Evolutionary conservation across 92 coral and sea anemone genomes (phyloP).

Genomic region (Porites rus): DNA sequence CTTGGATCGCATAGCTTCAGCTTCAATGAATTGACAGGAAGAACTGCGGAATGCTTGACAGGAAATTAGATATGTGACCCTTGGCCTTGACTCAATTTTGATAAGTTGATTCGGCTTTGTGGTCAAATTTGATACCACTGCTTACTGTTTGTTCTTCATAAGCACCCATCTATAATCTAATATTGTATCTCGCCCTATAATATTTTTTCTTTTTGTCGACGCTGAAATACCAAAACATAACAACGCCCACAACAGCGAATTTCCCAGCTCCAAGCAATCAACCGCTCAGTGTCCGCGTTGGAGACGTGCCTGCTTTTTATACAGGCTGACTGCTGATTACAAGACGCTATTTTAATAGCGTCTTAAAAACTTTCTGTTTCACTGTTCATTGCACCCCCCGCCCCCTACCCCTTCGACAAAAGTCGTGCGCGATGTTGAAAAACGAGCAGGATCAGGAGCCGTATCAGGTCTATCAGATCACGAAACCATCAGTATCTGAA

Average conservation of each 20-base stretch:
- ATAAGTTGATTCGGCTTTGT: conserved; percentile 18
- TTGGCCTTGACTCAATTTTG: conserved; percentile 4
- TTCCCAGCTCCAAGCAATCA: background rate
- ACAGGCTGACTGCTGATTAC: too few species aligned
- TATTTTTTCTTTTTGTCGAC: background rate
- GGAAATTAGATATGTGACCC: conserved; percentile 67
- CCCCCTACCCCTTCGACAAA: too few species aligned
- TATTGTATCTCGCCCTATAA: background rate
- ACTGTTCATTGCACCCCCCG: too few species aligned
- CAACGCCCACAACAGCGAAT: background rate
- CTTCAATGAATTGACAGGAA: conserved; percentile 60
- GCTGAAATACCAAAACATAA: too few species aligned
- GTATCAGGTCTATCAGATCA: too few species aligned
- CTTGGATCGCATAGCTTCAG: conserved; percentile 15
- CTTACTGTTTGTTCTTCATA: background rate
- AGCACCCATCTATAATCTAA: background rate
- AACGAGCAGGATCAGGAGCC: too few species aligned
- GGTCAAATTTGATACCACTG: conserved; percentile 52
- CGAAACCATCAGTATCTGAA: too few species aligned
- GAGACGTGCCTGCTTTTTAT: too few species aligned
- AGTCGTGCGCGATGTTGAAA: too few species aligned
- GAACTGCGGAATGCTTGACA: conserved; percentile 55
- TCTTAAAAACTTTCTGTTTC: too few species aligned
- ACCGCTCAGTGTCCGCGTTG: too few species aligned
- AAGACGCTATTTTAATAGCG: too few species aligned